phyloP scores from a whole-genome alignment of 2,113 vertebrate genomes.

The Hydrolagus affinis region DNA sequence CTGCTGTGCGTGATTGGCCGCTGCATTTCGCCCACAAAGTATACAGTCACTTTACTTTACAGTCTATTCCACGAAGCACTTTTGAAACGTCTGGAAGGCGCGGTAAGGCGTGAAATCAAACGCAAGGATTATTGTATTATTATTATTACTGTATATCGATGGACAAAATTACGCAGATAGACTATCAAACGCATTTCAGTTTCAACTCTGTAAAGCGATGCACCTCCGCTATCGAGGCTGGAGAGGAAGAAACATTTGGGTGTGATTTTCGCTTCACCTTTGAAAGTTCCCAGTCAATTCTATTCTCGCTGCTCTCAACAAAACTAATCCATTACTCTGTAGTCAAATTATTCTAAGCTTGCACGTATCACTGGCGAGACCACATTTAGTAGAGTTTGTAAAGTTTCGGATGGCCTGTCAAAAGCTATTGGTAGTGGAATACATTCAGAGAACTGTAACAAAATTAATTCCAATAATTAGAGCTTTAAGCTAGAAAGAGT shows the following conservation, averaged over 20 bases:
- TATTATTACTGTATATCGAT: no score
- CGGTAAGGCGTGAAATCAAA: no score
- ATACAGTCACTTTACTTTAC: no score
- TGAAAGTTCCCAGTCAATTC: background rate
- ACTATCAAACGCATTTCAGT: background rate
- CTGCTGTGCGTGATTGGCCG: no score
- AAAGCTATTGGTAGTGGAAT: background rate
- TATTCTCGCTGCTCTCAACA: background rate
- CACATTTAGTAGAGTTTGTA: background rate
- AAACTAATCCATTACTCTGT: background rate
- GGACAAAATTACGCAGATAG: background rate
- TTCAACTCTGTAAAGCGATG: background rate
- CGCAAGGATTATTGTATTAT: no score
- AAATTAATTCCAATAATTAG: background rate
- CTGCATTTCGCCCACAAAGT: no score
- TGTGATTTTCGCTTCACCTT: background rate
- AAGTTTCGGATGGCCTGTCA: background rate
- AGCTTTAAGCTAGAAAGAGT: no score
- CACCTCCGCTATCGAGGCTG: background rate
- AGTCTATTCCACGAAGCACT: no score
- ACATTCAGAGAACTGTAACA: background rate
- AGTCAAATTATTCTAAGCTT: background rate
- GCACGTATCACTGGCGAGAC: background rate
- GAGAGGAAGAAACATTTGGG: background rate
- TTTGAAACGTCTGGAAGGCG: no score